Evolutionary conservation across 2,113 vertebrate genomes (phyloP), one percentile per base, ranked within the genome.

Genomic region (Natator depressus): DNA sequence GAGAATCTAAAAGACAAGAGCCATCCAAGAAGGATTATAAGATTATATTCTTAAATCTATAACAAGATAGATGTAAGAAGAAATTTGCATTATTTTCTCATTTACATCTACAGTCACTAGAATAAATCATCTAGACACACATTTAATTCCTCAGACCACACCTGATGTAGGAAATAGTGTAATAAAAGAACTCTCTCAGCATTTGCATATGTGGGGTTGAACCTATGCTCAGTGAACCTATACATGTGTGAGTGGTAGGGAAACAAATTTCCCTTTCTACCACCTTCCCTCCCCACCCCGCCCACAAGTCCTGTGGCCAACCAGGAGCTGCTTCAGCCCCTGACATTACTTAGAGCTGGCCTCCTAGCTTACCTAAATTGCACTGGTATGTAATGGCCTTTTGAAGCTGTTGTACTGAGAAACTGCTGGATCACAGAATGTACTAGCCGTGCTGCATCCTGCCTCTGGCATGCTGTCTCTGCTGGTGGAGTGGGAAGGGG

Each of bases 31-130:
- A 82, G 75, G 87, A 92, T 95, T 91, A 94, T 27, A 65, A 83
- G 94, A 96, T 96, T 93, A 93, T 88, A 82, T 54, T 80, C 87
- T 93, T 92, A 93, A 95, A 96, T 81, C 83, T 51, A 50, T 83
- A 83, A 82, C 0, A 3, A 92, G 89, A 92, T 92, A 47, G 57
- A 85, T 85, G 91, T 47, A 89, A 27, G 92, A 93, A 91, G 53
- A 82, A 75, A 91, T n/a, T 57, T 85, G 89, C n/a, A 65, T 49
- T 7, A 2, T 83, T 96, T 95, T 89, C 59, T 94, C 83, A 84
- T 95, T 97, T 94, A 92, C 87, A 94, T 83, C 75, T 89, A 83
- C 50, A 85, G 65, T 57, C 0, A 1, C 82, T 69, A 85, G 90
- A 96, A 93, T 51, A 82, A 83, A 93, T 95, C 91, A 96, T 13